Base-by-base conservation (phyloP, 2,888 invertebrate genomes). In the Heteromyza rotundicornis region DNA sequence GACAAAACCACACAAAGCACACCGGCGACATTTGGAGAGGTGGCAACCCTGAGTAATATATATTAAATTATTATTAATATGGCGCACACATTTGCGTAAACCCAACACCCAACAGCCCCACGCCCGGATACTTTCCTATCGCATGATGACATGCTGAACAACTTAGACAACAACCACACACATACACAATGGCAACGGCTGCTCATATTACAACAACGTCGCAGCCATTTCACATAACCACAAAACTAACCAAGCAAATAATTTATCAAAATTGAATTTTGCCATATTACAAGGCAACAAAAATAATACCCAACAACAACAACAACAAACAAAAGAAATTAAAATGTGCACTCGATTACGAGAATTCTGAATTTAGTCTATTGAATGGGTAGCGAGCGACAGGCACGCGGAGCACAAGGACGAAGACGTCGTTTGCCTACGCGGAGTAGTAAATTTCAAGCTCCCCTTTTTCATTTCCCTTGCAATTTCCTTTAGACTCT, bases 371-470 rank as follows among this genome's bases (percentile, higher is more conserved):
- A 5, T 27, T 27, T 27, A n/a, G 27, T 27, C 27, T 27, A 27
- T 7, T 27, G 27, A 5, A 5, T 27, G 7, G 27, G 10, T 27
- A n/a, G n/a, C n/a, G n/a, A n/a, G n/a, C n/a, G n/a, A n/a, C n/a
- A n/a, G n/a, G n/a, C n/a, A n/a, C n/a, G n/a, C n/a, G n/a, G n/a
- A n/a, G 10, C 27, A 5, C 27, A 27, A 27, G 10, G 27, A 27
- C 5, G 27, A 5, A 27, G 57, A 55, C 60, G 68, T 65, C 20
- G 65, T 60, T n/a, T 40, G 68, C 35, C 60, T 55, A 56, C 24
- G 60, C 66, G 67, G n/a, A n/a, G n/a, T n/a, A n/a, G n/a, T n/a
- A n/a, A n/a, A n/a, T n/a, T n/a, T n/a, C n/a, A n/a, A n/a, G 54
- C 23, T 19, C 50, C 59, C 62, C 40, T 40, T n/a, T n/a, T n/a